Percentiles rank a stretch among this genome's conserved stretches.
Conservation (phyloP, 1,140 invertebrate species). For the Neodiprion lecontei region DNA sequence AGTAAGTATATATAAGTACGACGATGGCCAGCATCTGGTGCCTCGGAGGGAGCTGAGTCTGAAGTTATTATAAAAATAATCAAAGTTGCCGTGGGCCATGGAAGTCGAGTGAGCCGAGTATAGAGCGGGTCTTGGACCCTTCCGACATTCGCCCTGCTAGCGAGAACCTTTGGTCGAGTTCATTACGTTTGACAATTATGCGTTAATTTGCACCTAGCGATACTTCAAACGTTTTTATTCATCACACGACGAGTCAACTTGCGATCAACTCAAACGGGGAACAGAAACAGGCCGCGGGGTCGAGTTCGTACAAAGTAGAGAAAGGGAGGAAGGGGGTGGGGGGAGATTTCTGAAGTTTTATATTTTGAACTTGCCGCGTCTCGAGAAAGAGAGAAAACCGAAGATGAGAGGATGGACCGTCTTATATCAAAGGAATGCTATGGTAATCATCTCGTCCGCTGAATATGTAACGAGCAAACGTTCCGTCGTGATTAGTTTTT, state of each 20-base stretch:
- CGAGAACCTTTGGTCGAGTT: constrained; percentile 30
- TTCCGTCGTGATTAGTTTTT: constrained; percentile 50
- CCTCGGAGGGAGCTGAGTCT: not conserved
- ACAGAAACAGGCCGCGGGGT: not conserved
- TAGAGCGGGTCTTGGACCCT: constrained; percentile 24
- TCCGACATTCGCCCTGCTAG: constrained; percentile 15
- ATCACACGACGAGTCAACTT: constrained; percentile 56
- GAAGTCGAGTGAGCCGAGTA: constrained; percentile 25
- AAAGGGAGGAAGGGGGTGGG: constrained; percentile 26
- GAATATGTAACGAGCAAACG: constrained; percentile 56
- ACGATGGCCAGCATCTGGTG: constrained; percentile 6
- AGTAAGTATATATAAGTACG: not conserved
- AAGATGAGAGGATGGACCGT: constrained; percentile 3
- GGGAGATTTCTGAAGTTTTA: constrained; percentile 41
- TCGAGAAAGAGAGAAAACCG: constrained; percentile 20
- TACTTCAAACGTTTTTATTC: constrained; percentile 65
- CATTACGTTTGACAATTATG: constrained; percentile 64
- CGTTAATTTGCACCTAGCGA: constrained; percentile 61
- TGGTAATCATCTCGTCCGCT: constrained; percentile 55
- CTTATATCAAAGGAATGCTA: constrained; percentile 55
- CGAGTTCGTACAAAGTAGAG: not conserved
- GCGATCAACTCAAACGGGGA: constrained; percentile 29
- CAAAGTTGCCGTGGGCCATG: constrained; percentile 48
- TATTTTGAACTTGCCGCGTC: constrained; percentile 30
- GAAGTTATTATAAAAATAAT: constrained; percentile 63